Base-by-base conservation (phyloP, 2,113 vertebrate species). In the Leuciscus idus region DNA sequence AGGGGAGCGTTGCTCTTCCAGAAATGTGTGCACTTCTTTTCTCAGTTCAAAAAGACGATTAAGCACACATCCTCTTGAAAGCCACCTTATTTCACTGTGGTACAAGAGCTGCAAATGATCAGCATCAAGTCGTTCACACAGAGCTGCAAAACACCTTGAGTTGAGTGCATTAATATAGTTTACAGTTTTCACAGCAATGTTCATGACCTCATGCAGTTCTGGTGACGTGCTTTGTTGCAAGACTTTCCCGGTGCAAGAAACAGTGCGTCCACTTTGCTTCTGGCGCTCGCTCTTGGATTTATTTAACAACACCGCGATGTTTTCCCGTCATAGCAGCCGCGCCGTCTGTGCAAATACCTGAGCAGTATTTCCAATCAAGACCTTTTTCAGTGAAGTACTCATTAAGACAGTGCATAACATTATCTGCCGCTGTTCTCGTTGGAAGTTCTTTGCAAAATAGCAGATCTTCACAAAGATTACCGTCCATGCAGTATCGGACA, bases 101-200 rank as follows among this genome's bases (percentile, higher is more conserved):
- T n/a, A 62, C 23, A 26, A 62, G n/a, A 62, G 59, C 59, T 62
- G 59, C n/a, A 85, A 15, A 81, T 82, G 64, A 57, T 85, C 79
- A 59, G 78, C 84, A 52, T 85, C 70, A 23, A 82, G 19, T 13
- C 8, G 0, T 21, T 86, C 81, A 86, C 85, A 75, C 36, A 86
- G 28, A 28, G 28, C 52, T 62, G 74, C 48, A 84, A 89, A 84
- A 66, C 81, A 86, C 21, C 75, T 89, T 30, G 80, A 86, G 57
- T 86, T 83, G 17, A 89, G n/a, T 52, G 57, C 72, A 70, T 77
- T 79, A 15, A 84, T 78, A 28, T 72, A 89, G 66, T 86, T 81
- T 2, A 86, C 28, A 39, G 64, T 84, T 78, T 79, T 88, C 12
- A 88, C 73, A 64, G 72, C 59, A 15, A 85, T 28, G 57, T 66